Evolutionary conservation across 2,797 vertebrate species (phyloP).

Genomic region (Eremophila alpestris): DNA sequence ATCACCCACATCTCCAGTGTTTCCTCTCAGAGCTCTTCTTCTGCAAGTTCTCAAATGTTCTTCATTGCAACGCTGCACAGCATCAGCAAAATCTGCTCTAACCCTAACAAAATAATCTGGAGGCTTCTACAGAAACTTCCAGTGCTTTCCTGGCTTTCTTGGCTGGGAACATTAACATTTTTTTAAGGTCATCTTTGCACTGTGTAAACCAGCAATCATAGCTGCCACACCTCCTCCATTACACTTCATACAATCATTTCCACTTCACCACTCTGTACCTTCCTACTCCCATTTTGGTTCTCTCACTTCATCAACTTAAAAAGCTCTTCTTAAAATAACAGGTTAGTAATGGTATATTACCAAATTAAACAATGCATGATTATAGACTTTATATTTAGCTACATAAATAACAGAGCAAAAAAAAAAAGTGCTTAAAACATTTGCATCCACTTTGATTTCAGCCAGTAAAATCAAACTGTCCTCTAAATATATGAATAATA

Average conservation of each 20-base stretch:
- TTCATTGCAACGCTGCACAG: neutral
- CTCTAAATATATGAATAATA: constrained; percentile 71
- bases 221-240: neutral
- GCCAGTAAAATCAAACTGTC: constrained; percentile 72
- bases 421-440: constrained; percentile 76
- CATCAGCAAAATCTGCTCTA: neutral
- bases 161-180: neutral
- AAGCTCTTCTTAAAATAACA: constrained; percentile 30
- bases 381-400: constrained; percentile 49
- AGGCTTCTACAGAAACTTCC: neutral
- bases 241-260: neutral
- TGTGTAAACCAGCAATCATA: constrained; percentile 7
- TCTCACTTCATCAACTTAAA: constrained; percentile 28
- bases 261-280: neutral
- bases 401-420: constrained; percentile 65
- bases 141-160: neutral
- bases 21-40: neutral
- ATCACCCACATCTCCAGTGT: neutral
- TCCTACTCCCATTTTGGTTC: constrained; percentile 18
- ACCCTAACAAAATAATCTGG: neutral
- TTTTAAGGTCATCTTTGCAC: constrained; percentile 28
- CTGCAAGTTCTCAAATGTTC: neutral
- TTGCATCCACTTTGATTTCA: constrained; percentile 71
- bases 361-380: constrained; percentile 34
- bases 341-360: constrained; percentile 26